These are phyloP conservation scores for Eupithecia pulchellata DNA, from an alignment of 2,888 invertebrate genomes.

Conservation along the genomic window DNA sequence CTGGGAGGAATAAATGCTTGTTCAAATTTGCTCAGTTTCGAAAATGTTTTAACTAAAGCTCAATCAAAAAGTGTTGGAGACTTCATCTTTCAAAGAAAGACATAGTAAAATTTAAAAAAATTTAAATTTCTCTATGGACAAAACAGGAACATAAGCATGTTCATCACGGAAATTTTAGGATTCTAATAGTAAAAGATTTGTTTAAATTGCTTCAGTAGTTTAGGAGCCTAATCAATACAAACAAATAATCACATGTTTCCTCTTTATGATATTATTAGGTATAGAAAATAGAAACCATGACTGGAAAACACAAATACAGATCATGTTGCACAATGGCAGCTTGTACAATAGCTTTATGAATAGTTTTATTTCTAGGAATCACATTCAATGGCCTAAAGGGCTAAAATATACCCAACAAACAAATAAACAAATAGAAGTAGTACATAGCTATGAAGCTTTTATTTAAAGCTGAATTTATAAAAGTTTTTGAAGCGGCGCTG, in stretches of 20 bases:
- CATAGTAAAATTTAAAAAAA: not conserved
- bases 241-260: no score
- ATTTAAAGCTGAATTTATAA: slow-evolving; percentile 29
- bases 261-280: no score
- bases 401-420: not conserved
- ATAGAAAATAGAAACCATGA: no score
- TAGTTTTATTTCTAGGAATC: not conserved
- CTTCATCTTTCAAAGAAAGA: not conserved
- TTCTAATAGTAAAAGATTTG: no score
- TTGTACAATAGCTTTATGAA: no score
- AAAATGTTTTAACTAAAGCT: not conserved
- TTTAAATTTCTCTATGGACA: no score
- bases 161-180: no score
- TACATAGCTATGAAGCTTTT: slow-evolving; percentile 22
- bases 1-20: not conserved
- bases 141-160: no score
- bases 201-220: no score
- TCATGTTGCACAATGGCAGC: no score
- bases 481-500: slow-evolving; percentile 24
- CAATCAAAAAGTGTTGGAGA: not conserved
- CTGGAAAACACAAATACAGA: no score
- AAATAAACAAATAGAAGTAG: not conserved
- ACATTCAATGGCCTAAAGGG: not conserved
- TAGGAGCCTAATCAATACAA: no score
- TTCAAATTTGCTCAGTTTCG: not conserved